A percentile compares a stretch with the other conserved stretches of the same genome.
These are phyloP conservation scores for Crotalus tigris DNA, from an alignment of 2,113 vertebrate genomes.

Conservation along the genomic window DNA sequence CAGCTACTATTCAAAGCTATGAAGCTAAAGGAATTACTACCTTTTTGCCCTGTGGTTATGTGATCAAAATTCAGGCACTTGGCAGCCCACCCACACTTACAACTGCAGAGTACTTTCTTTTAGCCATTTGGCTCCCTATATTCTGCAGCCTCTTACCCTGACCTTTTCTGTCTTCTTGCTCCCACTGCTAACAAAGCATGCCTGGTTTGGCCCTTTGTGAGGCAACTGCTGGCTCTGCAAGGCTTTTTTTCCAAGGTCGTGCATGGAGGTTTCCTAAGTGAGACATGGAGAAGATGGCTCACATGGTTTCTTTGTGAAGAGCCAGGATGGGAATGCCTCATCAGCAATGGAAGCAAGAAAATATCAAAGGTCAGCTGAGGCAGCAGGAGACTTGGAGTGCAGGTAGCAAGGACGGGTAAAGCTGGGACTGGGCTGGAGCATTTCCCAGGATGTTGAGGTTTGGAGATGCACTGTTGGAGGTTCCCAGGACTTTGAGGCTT, in stretches of 20 bases:
- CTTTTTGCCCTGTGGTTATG: neutral
- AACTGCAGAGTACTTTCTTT: neutral
- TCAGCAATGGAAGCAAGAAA: neutral
- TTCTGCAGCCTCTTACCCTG: neutral
- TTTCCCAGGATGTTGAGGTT: neutral
- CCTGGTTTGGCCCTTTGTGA: too few relatives aligned
- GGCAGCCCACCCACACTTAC: neutral
- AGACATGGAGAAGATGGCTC: neutral
- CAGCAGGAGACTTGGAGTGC: neutral
- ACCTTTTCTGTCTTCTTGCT: neutral
- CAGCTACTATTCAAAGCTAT: neutral
- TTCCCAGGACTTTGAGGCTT: neutral
- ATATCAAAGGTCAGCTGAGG: neutral
- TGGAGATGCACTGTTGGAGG: neutral
- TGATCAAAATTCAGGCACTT: neutral
- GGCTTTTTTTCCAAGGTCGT: neutral
- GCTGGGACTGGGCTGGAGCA: neutral
- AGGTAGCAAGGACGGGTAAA: neutral
- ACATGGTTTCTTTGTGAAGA: too few relatives aligned
- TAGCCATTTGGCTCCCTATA: neutral
- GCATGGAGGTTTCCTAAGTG: neutral
- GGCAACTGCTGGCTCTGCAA: neutral
- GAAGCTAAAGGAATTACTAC: neutral
- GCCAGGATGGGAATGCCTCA: neutral
- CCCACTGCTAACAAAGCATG: neutral